Evolutionary conservation across 2,888 invertebrate species (phyloP).

Genomic region (Adela reaumurella): DNA sequence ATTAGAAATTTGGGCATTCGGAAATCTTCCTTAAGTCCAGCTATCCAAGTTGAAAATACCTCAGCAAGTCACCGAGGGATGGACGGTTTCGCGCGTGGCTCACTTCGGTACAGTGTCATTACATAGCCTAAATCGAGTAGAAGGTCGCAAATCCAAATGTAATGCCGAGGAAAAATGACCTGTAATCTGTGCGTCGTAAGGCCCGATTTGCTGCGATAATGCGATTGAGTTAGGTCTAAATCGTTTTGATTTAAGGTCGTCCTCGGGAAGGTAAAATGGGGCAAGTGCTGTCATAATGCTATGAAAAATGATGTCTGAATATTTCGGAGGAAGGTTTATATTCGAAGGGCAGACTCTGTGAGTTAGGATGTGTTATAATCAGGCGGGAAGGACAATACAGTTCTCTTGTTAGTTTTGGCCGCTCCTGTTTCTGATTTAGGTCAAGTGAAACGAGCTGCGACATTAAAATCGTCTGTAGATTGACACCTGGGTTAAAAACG

Average conservation of each 20-base stretch:
- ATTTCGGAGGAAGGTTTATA: neutral
- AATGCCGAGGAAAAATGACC: neutral
- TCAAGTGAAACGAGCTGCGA: neutral
- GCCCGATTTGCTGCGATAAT: neutral
- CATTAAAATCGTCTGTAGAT: neutral
- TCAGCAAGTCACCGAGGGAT: neutral
- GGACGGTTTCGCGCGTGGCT: neutral
- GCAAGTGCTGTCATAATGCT: neutral
- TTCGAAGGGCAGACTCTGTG: neutral
- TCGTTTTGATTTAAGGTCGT: neutral
- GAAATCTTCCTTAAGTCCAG: no score
- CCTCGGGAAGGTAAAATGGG: neutral
- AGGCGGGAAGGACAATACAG: neutral
- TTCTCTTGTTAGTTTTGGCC: neutral
- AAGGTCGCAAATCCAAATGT: neutral
- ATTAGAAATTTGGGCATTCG: no score
- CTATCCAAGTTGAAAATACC: no score
- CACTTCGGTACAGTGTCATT: neutral
- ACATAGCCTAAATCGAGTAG: neutral
- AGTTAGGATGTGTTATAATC: no score
- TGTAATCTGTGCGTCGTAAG: neutral
- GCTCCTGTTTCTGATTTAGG: neutral
- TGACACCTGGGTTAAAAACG: neutral
- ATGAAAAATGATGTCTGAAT: neutral
- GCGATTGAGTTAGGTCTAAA: neutral